A percentile compares a stretch with the other conserved stretches of the same genome.
phyloP scores from a whole-genome alignment of 2,888 invertebrate genomes.

The Dinocampus coccinellae region DNA sequence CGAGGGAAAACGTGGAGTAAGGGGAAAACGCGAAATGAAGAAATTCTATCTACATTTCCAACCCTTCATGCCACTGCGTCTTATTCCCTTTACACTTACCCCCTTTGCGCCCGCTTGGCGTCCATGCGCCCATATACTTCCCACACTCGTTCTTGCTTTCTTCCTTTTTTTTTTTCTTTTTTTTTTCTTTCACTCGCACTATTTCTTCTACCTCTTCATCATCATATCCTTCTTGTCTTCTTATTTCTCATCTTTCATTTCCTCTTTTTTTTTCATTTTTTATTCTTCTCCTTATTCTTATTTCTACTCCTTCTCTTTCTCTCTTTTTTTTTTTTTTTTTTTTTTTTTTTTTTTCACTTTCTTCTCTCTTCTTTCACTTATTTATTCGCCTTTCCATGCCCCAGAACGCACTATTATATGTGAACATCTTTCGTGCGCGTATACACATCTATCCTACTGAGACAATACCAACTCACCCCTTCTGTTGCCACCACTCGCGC shows the following conservation, averaged over 20 bases:
- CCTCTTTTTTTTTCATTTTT: slow-evolving; percentile 19
- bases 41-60: slow-evolving; percentile 76
- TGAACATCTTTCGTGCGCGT: slow-evolving; percentile 16
- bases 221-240: slow-evolving; percentile 32
- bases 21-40: slow-evolving; percentile 72
- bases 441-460: slow-evolving; percentile 63
- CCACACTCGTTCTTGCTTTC: slow-evolving; percentile 50
- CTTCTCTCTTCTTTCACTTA: slow-evolving; percentile 25
- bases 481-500: slow-evolving; percentile 36
- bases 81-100: slow-evolving; percentile 54
- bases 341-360: not conserved
- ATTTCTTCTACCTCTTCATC: slow-evolving; percentile 42
- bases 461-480: slow-evolving; percentile 61
- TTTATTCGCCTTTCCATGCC: slow-evolving; percentile 15
- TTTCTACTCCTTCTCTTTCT: not conserved
- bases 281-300: not conserved
- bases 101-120: slow-evolving; percentile 34
- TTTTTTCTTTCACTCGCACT: slow-evolving; percentile 44
- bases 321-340: slow-evolving; percentile 17
- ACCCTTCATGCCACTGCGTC: slow-evolving; percentile 68
- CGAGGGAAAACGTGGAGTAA: slow-evolving; percentile 39
- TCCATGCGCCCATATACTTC: slow-evolving; percentile 46
- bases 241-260: slow-evolving; percentile 31
- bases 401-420: not conserved
- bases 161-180: slow-evolving; percentile 41